These are phyloP conservation scores for Nowickia ferox DNA, from an alignment of 2,888 invertebrate genomes.

Conservation along the genomic window DNA sequence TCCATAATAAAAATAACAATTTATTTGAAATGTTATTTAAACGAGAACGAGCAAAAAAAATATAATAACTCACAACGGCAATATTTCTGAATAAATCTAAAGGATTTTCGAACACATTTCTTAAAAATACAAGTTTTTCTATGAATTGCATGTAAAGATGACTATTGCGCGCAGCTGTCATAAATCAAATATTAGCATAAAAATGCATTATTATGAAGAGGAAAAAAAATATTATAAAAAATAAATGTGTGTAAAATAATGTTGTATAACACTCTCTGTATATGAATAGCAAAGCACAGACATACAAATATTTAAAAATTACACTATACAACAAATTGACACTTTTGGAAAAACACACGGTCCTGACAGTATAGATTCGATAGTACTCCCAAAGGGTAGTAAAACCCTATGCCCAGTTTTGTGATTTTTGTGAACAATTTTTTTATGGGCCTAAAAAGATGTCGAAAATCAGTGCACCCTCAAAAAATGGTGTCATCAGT, in stretches of 20 bases:
- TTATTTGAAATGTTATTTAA: slow-evolving; percentile 26
- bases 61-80: background rate
- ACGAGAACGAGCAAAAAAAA: background rate
- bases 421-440: no score
- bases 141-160: slow-evolving; percentile 22
- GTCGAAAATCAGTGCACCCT: no score
- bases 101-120: background rate
- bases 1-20: slow-evolving; percentile 33
- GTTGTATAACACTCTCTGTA: background rate
- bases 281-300: background rate
- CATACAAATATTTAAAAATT: no score
- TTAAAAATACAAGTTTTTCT: background rate
- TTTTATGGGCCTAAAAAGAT: no score
- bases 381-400: no score
- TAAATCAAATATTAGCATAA: slow-evolving; percentile 61
- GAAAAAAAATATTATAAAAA: background rate
- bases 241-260: background rate
- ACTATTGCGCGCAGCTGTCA: slow-evolving; percentile 53
- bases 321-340: no score
- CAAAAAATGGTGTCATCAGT: no score
- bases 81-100: slow-evolving; percentile 1
- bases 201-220: slow-evolving; percentile 6
- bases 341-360: no score
- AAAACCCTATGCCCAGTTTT: no score
- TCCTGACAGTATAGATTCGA: no score